These are phyloP conservation scores for Hypolimnas misippus DNA, from an alignment of 2,888 invertebrate species.

Conservation along the genomic window DNA sequence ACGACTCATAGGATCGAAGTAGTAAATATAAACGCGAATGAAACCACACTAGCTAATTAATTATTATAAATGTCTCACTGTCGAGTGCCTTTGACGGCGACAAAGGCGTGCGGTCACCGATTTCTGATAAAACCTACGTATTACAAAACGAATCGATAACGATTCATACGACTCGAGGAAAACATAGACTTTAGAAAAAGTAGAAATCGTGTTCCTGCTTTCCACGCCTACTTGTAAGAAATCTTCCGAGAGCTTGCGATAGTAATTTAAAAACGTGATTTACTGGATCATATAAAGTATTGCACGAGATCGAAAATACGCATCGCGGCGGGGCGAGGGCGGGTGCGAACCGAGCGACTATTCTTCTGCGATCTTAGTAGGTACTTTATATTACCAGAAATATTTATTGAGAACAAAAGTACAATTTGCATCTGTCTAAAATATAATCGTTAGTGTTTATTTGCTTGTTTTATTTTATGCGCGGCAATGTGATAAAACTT, in stretches of 20 bases:
- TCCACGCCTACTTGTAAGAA: slow-evolving; percentile 24
- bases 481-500: too few relatives aligned
- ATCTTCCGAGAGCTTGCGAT: slow-evolving; percentile 25
- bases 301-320: slow-evolving; percentile 7
- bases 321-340: background rate
- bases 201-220: slow-evolving; percentile 34
- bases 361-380: too few relatives aligned
- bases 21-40: too few relatives aligned
- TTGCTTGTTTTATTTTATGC: too few relatives aligned
- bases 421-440: too few relatives aligned
- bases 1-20: too few relatives aligned
- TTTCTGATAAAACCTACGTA: background rate
- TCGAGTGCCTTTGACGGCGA: too few relatives aligned
- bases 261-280: slow-evolving; percentile 21
- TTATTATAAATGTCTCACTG: too few relatives aligned
- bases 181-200: slow-evolving; percentile 28
- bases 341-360: background rate
- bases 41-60: too few relatives aligned
- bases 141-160: background rate
- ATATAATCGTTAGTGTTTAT: background rate
- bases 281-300: slow-evolving; percentile 16
- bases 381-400: too few relatives aligned
- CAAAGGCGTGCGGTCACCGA: background rate
- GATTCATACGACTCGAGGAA: slow-evolving; percentile 3
- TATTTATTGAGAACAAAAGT: too few relatives aligned